Base-by-base conservation (phyloP, 2,888 invertebrate species). In the Apomyelois bistriatella region DNA sequence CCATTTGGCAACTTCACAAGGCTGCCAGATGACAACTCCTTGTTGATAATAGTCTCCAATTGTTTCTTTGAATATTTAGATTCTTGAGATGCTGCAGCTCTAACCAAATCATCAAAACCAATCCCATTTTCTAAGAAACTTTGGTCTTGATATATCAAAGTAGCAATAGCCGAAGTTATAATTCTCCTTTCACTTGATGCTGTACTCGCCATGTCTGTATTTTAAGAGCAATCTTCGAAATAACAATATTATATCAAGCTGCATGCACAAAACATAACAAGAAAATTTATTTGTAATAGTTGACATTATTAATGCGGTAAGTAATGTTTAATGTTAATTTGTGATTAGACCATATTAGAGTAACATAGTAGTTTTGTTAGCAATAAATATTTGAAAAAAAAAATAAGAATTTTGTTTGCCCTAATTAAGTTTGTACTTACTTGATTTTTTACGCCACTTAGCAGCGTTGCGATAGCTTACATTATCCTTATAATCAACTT, bases 401-500 rank as follows among this genome's bases (percentile, higher is more conserved):
- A 2, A 22, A 22, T 5, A 22, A 22, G 22, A n/a, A n/a, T n/a
- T n/a, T n/a, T n/a, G n/a, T n/a, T n/a, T n/a, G n/a, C n/a, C n/a
- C n/a, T 9, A 10, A 1, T 32, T 9, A 6, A 32, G 9, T 32
- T 38, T 38, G 15, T 15, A 72, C 85, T 82, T 74, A 86, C 74
- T 74, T 56, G 79, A 73, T 65, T 78, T 87, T 70, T 78, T 88
- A 70, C 85, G 92, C 93, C 92, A 94, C 90, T 93, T 95, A 49
- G 94, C 94, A 47, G 95, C 95, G 88, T 95, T 96, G 68, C 96
- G 92, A 77, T 96, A 96, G 86, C 95, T 96, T 63, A 94, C 95
- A 84, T 93, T 95, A 69, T 96, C 96, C 85, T 96, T 97, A 80
- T 96, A 96, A 74, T 96, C 95, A 30, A 96, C 96, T 91, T 95